phyloP scores from a whole-genome alignment of 2,888 invertebrate genomes.

The Xestoiulus laeticollis region DNA sequence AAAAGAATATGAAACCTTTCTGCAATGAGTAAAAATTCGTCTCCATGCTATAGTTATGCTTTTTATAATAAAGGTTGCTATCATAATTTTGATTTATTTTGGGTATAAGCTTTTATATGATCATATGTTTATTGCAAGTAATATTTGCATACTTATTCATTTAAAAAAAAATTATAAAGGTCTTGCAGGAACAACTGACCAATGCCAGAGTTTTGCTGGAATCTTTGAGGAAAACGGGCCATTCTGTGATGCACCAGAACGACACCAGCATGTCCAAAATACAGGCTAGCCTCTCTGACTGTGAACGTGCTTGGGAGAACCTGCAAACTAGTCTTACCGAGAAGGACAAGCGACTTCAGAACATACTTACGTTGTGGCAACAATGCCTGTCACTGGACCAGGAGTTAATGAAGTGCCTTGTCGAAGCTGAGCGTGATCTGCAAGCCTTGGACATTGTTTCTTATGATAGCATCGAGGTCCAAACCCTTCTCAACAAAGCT shows the following conservation, averaged over 20 bases:
- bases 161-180: no score
- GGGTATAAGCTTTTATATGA: no score
- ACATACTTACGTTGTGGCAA: conserved; percentile 77
- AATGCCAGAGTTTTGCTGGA: conserved; percentile 69
- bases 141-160: no score
- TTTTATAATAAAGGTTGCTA: no score
- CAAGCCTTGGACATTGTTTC: conserved; percentile 48
- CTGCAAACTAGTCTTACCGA: conserved; percentile 78
- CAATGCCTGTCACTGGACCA: conserved; percentile 78
- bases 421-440: conserved; percentile 71
- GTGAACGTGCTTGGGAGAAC: conserved; percentile 84
- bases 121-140: no score
- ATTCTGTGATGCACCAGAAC: conserved; percentile 82
- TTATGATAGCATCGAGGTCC: conserved; percentile 56
- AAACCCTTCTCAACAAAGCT: conserved; percentile 56
- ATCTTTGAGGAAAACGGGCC: conserved; percentile 80
- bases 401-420: conserved; percentile 75
- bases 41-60: no score
- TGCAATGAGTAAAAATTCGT: no score
- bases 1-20: no score
- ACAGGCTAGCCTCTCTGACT: conserved; percentile 79
- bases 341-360: conserved; percentile 77
- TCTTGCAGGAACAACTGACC: conserved; percentile 62
- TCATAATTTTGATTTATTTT: no score
- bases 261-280: conserved; percentile 80